Conservation (phyloP, 2,113 vertebrate genomes). For the Neotragus moschatus region DNA sequence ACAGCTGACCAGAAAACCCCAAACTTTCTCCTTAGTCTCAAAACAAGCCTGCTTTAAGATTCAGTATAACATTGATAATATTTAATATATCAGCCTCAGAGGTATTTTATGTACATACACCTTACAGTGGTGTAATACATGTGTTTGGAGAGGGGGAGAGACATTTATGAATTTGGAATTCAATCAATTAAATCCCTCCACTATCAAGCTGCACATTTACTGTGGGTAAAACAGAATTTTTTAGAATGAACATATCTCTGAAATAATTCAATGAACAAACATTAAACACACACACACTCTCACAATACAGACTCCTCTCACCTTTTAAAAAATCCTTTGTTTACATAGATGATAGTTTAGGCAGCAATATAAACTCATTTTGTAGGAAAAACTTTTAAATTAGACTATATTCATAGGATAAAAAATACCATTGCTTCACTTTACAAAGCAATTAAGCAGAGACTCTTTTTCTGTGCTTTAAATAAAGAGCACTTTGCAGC, state of each 20-base stretch:
- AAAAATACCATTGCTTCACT: constrained; percentile 72
- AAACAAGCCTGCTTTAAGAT: constrained; percentile 36
- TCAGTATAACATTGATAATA: not conserved
- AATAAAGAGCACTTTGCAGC: constrained; percentile 71
- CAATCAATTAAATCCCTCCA: constrained; percentile 36
- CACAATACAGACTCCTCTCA: not conserved
- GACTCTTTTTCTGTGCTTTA: constrained; percentile 69
- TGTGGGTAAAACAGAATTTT: constrained; percentile 52
- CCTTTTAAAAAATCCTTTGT: constrained; percentile 64
- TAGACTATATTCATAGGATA: constrained; percentile 76
- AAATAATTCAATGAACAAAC: constrained; percentile 50
- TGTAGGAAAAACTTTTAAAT: constrained; percentile 78
- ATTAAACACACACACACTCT: not conserved
- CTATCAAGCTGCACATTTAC: constrained; percentile 48
- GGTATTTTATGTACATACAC: constrained; percentile 59
- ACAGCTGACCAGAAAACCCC: not conserved
- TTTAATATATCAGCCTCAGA: constrained; percentile 44
- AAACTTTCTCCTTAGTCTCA: not conserved
- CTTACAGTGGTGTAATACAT: constrained; percentile 12
- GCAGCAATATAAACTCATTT: constrained; percentile 77
- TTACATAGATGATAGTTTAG: constrained; percentile 74
- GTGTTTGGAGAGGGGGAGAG: constrained; percentile 39
- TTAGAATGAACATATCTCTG: constrained; percentile 45
- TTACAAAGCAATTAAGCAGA: constrained; percentile 69
- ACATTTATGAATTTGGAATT: constrained; percentile 57